Evolutionary conservation across 2,797 vertebrate genomes (phyloP).

Genomic region (Esox masquinongy): DNA sequence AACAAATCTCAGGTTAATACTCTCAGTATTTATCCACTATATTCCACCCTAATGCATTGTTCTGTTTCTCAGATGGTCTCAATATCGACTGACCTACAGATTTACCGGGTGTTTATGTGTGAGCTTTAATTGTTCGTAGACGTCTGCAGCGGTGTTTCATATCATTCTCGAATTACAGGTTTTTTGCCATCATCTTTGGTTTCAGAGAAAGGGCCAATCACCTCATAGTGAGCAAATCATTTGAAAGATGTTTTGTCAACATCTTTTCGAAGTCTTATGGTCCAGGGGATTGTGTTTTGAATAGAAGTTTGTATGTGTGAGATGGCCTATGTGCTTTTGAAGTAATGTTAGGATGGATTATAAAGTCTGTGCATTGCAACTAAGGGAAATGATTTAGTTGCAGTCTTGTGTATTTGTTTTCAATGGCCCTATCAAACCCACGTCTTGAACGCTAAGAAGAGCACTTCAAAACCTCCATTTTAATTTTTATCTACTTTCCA

Average conservation of each 20-base stretch:
- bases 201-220: neutral
- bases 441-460: neutral
- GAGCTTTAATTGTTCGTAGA: neutral
- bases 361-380: neutral
- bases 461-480: neutral
- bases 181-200: neutral
- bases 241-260: too few relatives aligned
- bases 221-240: neutral
- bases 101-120: neutral
- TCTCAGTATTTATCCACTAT: constrained; percentile 11
- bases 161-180: neutral
- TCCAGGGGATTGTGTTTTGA: neutral
- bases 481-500: neutral
- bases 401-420: too few relatives aligned
- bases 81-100: neutral
- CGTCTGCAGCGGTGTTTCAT: neutral
- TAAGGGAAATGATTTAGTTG: neutral
- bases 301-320: neutral
- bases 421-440: too few relatives aligned
- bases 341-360: neutral
- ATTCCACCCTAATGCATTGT: neutral
- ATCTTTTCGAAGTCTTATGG: too few relatives aligned
- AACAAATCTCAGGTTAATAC: constrained; percentile 29
- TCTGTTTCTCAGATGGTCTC: neutral
- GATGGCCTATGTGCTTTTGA: neutral